phyloP scores from a whole-genome alignment of 2,888 invertebrate species.

The Lacanobia oleracea region DNA sequence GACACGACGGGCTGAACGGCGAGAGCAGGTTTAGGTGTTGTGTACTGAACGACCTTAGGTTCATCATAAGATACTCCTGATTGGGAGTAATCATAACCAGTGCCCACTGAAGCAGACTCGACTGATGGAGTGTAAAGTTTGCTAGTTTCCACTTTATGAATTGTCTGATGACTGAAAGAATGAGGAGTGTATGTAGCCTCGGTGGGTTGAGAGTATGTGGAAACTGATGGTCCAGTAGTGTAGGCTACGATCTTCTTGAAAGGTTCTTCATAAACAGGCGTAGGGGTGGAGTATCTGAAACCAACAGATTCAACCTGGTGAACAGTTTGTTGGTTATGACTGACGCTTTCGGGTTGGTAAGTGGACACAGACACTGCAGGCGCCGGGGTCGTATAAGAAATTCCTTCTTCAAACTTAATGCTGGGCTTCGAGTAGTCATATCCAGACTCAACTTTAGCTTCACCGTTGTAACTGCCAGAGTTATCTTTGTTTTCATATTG shows the following conservation, averaged over 20 bases:
- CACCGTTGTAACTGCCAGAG: constrained; percentile 51
- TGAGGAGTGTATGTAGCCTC: constrained; percentile 77
- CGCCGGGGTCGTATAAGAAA: constrained; percentile 79
- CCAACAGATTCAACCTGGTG: constrained; percentile 78
- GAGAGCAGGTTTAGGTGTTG: constrained; percentile 76
- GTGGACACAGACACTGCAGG: constrained; percentile 81
- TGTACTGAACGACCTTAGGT: constrained; percentile 72
- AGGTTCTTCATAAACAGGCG: constrained; percentile 82
- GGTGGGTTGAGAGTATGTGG: constrained; percentile 76
- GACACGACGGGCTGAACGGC: constrained; percentile 74
- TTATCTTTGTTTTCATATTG: constrained; percentile 73
- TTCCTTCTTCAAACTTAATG: constrained; percentile 82
- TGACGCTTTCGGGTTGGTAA: constrained; percentile 80
- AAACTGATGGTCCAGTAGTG: constrained; percentile 80
- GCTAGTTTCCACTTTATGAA: constrained; percentile 76
- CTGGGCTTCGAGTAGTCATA: constrained; percentile 82
- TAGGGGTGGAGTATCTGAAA: constrained; percentile 79
- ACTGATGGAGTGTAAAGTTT: constrained; percentile 70
- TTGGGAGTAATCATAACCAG: constrained; percentile 65
- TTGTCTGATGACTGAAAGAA: constrained; percentile 80
- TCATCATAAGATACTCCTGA: constrained; percentile 69
- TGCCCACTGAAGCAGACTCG: constrained; percentile 61
- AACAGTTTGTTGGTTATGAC: constrained; percentile 80
- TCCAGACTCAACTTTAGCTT: constrained; percentile 69
- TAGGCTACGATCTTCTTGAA: constrained; percentile 85